phyloP scores from a whole-genome alignment of 2,797 vertebrate species.

The Spinibarbus caldwelli region DNA sequence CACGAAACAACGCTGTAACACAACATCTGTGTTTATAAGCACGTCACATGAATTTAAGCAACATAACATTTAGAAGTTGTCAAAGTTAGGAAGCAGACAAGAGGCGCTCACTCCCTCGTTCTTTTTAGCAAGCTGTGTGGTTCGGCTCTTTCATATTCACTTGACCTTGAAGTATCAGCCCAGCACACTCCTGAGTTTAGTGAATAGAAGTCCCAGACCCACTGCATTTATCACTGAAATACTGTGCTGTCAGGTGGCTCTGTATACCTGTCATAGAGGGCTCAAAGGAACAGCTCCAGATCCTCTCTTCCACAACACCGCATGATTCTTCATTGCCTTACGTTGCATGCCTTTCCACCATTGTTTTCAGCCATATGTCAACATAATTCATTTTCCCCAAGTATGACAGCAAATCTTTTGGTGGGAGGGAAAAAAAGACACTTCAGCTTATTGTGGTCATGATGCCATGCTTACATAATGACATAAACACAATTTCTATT shows the following conservation, averaged over 20 bases:
- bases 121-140: slow-evolving; percentile 66
- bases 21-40: slow-evolving; percentile 24
- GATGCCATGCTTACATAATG: slow-evolving; percentile 68
- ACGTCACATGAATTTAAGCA: not conserved
- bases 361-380: slow-evolving; percentile 82
- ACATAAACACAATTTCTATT: slow-evolving; percentile 37
- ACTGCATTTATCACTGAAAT: slow-evolving; percentile 86
- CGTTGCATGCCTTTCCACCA: slow-evolving; percentile 74
- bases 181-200: slow-evolving; percentile 79
- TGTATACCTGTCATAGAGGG: slow-evolving; percentile 82
- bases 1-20: not conserved
- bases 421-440: slow-evolving; percentile 62
- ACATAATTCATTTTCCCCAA: slow-evolving; percentile 80
- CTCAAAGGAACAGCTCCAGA: slow-evolving; percentile 81
- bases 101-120: slow-evolving; percentile 8
- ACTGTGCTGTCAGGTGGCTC: slow-evolving; percentile 86
- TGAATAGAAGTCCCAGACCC: slow-evolving; percentile 81
- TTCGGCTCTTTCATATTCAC: slow-evolving; percentile 68
- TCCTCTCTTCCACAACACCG: slow-evolving; percentile 81
- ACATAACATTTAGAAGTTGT: slow-evolving; percentile 1
- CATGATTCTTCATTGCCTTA: slow-evolving; percentile 83
- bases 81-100: slow-evolving; percentile 25
- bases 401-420: slow-evolving; percentile 70
- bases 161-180: slow-evolving; percentile 81
- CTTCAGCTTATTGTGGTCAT: slow-evolving; percentile 42